Percentiles rank a stretch among this genome's conserved stretches.
These are phyloP conservation scores for Kryphioiulus occultus DNA, from an alignment of 2,888 invertebrate species.

Conservation along the genomic window DNA sequence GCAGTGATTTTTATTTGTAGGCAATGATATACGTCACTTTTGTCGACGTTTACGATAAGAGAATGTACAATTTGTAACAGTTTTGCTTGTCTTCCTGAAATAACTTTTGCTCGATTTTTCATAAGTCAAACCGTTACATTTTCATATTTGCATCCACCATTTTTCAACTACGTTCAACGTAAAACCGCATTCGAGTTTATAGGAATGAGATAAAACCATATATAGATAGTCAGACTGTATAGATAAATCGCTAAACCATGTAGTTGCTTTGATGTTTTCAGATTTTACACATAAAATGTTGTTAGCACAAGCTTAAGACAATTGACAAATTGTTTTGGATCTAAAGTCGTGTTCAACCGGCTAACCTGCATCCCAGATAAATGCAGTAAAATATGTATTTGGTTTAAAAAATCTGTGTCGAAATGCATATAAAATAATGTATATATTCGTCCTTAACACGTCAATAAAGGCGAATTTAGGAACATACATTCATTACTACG, in stretches of 20 bases:
- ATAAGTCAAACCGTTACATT: background rate
- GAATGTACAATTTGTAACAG: background rate
- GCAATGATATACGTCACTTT: background rate
- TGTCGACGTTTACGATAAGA: background rate
- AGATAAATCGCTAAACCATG: background rate
- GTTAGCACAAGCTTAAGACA: background rate
- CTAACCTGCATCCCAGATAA: background rate
- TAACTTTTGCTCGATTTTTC: background rate
- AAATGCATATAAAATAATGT: background rate
- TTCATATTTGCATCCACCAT: background rate
- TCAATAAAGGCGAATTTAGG: background rate
- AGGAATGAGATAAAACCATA: background rate
- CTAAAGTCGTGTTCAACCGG: background rate
- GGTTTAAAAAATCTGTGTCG: conserved; percentile 10
- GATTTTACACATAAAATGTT: background rate
- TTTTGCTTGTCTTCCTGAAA: background rate
- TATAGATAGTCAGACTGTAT: background rate
- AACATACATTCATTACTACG: background rate
- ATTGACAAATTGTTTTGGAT: background rate
- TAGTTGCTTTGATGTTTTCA: background rate
- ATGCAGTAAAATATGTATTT: background rate
- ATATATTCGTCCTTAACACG: background rate
- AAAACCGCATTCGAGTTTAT: background rate
- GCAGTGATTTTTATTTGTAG: background rate
- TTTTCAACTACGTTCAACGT: background rate